Conservation (phyloP, 2,113 vertebrate species). For the Lampris megalopsis region DNA sequence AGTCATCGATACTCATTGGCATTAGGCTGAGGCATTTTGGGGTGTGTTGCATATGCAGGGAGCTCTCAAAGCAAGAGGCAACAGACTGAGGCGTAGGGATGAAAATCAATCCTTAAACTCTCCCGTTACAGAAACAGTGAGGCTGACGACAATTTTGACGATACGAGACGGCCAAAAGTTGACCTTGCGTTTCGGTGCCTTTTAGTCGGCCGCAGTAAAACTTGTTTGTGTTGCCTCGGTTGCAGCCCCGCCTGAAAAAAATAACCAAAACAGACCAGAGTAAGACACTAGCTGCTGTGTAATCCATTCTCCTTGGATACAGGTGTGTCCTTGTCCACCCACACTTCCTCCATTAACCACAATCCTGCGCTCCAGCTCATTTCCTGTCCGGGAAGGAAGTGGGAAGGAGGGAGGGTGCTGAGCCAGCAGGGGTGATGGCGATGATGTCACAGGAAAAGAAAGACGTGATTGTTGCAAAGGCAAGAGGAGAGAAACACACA, state of each 20-base stretch:
- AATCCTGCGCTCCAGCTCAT: slow-evolving; percentile 40
- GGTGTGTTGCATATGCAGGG: too few relatives aligned
- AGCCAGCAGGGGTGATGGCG: slow-evolving; percentile 12
- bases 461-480: slow-evolving; percentile 61
- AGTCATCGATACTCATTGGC: too few relatives aligned
- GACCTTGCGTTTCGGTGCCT: too few relatives aligned
- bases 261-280: slow-evolving; percentile 28
- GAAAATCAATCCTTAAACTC: too few relatives aligned
- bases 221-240: slow-evolving; percentile 27
- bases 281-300: slow-evolving; percentile 58
- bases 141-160: too few relatives aligned
- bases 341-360: slow-evolving; percentile 34
- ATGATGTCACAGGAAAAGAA: slow-evolving; percentile 74
- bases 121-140: too few relatives aligned
- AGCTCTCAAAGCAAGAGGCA: too few relatives aligned
- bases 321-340: slow-evolving; percentile 75
- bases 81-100: too few relatives aligned
- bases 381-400: slow-evolving; percentile 75
- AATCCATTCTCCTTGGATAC: slow-evolving; percentile 50
- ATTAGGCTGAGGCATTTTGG: too few relatives aligned
- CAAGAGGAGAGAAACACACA: slow-evolving; percentile 21
- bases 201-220: neutral
- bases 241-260: slow-evolving; percentile 28
- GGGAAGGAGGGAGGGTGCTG: slow-evolving; percentile 50
- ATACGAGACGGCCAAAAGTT: too few relatives aligned